A percentile compares a stretch with the other conserved stretches of the same genome.
Evolutionary conservation across 2,113 vertebrate genomes (phyloP).

Genomic region (Haliaeetus leucogaster): DNA sequence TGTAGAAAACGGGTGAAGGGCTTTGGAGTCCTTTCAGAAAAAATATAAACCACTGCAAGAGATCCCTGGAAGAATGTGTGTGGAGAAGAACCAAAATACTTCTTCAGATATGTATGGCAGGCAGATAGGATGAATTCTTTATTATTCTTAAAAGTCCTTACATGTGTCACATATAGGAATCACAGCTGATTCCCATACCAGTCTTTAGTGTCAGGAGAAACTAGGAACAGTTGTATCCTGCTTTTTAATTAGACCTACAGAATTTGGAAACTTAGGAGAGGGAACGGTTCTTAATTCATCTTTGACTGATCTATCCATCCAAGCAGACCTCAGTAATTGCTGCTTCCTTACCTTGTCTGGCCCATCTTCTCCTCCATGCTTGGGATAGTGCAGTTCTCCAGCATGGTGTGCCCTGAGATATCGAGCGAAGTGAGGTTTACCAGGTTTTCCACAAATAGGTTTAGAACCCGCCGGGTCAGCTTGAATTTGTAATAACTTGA

Average conservation of each 20-base stretch:
- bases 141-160: neutral
- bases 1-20: neutral
- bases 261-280: neutral
- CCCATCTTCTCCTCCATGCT: conserved; percentile 92
- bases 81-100: neutral
- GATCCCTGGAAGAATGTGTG: neutral
- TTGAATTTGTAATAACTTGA: conserved; percentile 90
- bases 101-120: neutral
- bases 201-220: neutral
- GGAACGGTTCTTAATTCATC: neutral
- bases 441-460: conserved; percentile 88
- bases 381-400: conserved; percentile 92
- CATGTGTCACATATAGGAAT: neutral
- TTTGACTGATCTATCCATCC: neutral
- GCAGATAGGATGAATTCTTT: neutral
- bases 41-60: neutral
- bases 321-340: neutral
- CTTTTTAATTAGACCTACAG: neutral
- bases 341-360: conserved; percentile 83
- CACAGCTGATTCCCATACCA: neutral
- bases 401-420: conserved; percentile 94
- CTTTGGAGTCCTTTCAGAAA: neutral
- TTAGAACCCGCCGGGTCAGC: conserved; percentile 88
- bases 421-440: conserved; percentile 89
- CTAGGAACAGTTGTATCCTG: neutral